Evolutionary conservation across 2,888 invertebrate species (phyloP).

Genomic region (Stegophylla sp.): DNA sequence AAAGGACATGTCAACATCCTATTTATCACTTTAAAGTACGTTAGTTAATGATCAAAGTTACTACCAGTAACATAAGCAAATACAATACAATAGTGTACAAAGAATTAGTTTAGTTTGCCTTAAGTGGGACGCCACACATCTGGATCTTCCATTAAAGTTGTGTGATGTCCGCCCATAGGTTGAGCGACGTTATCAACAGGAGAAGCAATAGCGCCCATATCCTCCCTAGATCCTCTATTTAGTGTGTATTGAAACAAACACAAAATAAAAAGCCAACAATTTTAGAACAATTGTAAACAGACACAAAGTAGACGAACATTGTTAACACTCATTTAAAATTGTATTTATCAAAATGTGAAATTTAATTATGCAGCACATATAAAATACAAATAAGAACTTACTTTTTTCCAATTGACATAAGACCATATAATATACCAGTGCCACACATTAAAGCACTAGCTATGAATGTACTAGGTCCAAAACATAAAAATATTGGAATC

Average conservation of each 20-base stretch:
- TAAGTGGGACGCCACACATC: conserved; percentile 91
- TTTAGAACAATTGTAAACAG: conserved; percentile 13
- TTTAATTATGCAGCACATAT: background rate
- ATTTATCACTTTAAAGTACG: conserved; percentile 3
- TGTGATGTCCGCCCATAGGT: conserved; percentile 74
- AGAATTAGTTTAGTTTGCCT: conserved; percentile 42
- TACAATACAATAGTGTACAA: conserved; percentile 12
- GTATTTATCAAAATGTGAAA: background rate
- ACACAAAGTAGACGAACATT: background rate
- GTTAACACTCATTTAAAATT: background rate
- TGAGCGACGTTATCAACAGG: conserved; percentile 69
- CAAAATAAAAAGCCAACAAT: conserved; percentile 38
- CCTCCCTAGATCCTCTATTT: conserved; percentile 80
- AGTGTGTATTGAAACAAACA: conserved; percentile 37
- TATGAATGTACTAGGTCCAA: conserved; percentile 78
- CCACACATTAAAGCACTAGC: conserved; percentile 88
- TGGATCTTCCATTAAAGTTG: conserved; percentile 89
- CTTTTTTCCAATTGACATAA: conserved; percentile 96
- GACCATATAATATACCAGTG: conserved; percentile 88
- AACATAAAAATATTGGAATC: conserved; percentile 80
- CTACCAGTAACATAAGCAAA: conserved; percentile 25
- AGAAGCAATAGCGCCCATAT: conserved; percentile 82
- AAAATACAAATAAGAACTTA: conserved; percentile 69
- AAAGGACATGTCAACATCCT: background rate
- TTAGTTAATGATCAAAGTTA: background rate